Conservation (phyloP, 2,797 vertebrate species). For the Pipistrellus pipistrellus region DNA sequence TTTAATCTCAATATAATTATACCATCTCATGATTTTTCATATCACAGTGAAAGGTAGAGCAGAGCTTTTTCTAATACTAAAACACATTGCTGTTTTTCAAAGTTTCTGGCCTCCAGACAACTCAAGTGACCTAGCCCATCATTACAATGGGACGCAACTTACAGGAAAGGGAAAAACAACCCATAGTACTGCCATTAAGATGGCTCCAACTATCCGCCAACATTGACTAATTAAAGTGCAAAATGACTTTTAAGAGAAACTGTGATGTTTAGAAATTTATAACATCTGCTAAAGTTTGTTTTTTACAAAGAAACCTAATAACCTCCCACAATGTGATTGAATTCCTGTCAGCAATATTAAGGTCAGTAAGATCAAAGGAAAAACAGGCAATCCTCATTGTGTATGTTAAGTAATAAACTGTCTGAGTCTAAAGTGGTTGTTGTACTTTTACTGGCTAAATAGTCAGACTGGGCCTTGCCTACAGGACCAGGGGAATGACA, state of each 20-base stretch:
- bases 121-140: constrained; percentile 37
- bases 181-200: neutral
- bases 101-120: constrained; percentile 35
- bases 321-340: neutral
- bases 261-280: constrained; percentile 36
- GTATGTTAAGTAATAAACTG: neutral
- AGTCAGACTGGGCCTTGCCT: neutral
- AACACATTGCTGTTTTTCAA: constrained; percentile 14
- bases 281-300: neutral
- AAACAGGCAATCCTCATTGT: neutral
- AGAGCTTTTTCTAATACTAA: constrained; percentile 24
- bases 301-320: neutral
- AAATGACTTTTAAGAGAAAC: constrained; percentile 63
- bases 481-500: too few species aligned
- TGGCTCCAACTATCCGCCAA: neutral
- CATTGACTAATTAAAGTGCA: constrained; percentile 34
- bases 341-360: constrained; percentile 9
- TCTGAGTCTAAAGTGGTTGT: neutral
- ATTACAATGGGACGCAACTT: constrained; percentile 49
- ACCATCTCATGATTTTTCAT: neutral
- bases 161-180: constrained; percentile 29
- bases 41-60: constrained; percentile 49
- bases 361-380: constrained; percentile 48
- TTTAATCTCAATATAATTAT: constrained; percentile 69
- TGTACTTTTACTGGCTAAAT: neutral